Conservation (phyloP, 2,113 vertebrate genomes). For the Albula glossodonta region DNA sequence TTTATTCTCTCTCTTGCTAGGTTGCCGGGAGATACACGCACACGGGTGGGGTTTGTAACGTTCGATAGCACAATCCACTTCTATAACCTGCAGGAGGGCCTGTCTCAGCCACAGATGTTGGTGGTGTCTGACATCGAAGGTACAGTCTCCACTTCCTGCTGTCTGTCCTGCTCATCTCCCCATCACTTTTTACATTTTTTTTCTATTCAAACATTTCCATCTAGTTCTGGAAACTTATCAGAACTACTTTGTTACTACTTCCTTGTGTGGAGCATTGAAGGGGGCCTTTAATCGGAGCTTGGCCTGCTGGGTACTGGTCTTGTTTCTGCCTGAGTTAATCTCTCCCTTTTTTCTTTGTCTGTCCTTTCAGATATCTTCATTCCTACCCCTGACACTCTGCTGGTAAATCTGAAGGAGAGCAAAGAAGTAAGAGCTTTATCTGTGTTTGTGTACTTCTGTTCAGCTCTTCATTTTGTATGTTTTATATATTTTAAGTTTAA, state of each 20-base stretch:
- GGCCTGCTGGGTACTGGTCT: background rate
- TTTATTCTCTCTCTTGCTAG: slow-evolving; percentile 64
- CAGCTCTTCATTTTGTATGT: too few relatives aligned
- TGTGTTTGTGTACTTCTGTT: too few relatives aligned
- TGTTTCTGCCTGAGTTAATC: background rate
- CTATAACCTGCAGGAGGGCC: slow-evolving; percentile 92
- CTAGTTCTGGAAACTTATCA: too few relatives aligned
- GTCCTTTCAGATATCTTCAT: slow-evolving; percentile 85
- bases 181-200: background rate
- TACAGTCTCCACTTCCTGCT: slow-evolving; percentile 51
- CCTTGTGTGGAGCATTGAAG: too few relatives aligned
- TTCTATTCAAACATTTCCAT: too few relatives aligned
- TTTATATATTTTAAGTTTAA: too few relatives aligned
- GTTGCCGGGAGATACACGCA: slow-evolving; percentile 90
- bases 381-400: slow-evolving; percentile 89
- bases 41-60: slow-evolving; percentile 91
- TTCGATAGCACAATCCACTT: slow-evolving; percentile 97
- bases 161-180: background rate
- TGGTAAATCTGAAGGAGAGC: slow-evolving; percentile 94
- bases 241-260: too few relatives aligned
- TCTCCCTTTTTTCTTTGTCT: slow-evolving; percentile 26
- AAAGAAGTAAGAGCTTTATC: slow-evolving; percentile 77
- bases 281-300: too few relatives aligned
- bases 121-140: slow-evolving; percentile 97
- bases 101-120: slow-evolving; percentile 96